A percentile compares a stretch with the other conserved stretches of the same genome.
Evolutionary conservation across 2,888 invertebrate genomes (phyloP).

Genomic region (Agapostemon virescens): DNA sequence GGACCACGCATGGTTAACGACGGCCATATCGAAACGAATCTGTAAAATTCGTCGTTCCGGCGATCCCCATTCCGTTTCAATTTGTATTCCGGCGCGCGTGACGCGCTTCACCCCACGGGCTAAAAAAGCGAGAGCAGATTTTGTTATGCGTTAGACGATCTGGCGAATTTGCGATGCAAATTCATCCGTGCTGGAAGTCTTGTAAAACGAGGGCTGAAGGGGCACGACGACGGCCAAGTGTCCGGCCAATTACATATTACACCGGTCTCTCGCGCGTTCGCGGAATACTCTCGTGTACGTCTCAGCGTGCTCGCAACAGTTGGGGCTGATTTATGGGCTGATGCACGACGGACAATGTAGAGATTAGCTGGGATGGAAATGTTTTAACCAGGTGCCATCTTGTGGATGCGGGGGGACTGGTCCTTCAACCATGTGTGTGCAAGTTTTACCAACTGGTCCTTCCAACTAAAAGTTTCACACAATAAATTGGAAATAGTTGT

Average conservation of each 20-base stretch:
- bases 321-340: constrained; percentile 12
- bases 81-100: constrained; percentile 6
- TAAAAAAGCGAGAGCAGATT: neutral
- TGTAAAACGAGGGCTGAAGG: constrained; percentile 4
- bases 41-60: neutral
- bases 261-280: constrained; percentile 9
- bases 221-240: constrained; percentile 8
- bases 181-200: constrained; percentile 14
- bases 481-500: no score
- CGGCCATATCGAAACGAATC: neutral
- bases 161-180: constrained; percentile 14
- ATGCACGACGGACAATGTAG: constrained; percentile 4
- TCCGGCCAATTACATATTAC: constrained; percentile 18
- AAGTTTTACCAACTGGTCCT: neutral
- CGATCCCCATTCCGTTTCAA: constrained; percentile 2
- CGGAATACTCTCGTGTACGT: constrained; percentile 1
- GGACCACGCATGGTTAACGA: neutral
- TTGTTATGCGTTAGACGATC: constrained; percentile 11
- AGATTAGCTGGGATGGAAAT: neutral
- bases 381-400: neutral
- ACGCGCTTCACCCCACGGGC: neutral
- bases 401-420: neutral
- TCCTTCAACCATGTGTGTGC: neutral
- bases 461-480: neutral
- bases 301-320: constrained; percentile 5